Base-by-base conservation (phyloP, 2,113 vertebrate genomes). In the Paramormyrops kingsleyae region DNA sequence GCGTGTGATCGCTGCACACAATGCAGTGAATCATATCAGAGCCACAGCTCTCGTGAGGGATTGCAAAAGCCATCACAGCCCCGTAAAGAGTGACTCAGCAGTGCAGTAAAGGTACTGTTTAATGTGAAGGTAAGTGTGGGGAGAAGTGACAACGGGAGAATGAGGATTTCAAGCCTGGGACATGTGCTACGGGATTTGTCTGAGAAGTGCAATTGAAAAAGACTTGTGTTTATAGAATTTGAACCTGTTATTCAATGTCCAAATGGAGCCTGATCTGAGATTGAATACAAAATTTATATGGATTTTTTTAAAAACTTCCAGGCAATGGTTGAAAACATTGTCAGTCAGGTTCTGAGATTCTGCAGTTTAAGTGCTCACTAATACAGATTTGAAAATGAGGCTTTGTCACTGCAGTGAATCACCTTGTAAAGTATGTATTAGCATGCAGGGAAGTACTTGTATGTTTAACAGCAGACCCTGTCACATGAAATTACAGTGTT, bases 381-480 rank as follows among this genome's bases (percentile, higher is more conserved):
- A 66, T 27, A 66, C 62, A 66, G 62, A 13, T 31, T 27, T 86
- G 21, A 50, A 86, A 86, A 49, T n/a, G 83, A 3, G n/a, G 10
- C 24, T 13, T 86, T 10, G 15, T 66, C 15, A 83, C 27, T 83
- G 74, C 27, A 83, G 35, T 1, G 44, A 39, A 27, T 66, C n/a
- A 52, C 9, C 35, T 49, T 49, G n/a, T 56, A 77, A 62, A 49
- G 42, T 59, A 44, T 15, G 24, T 15, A 59, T 9, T 84, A 19
- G 35, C 49, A 44, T 24, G 24, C 50, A 8, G 8, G 15, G 44
- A 91, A 93, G 89, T 90, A 95, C 95, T 92, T 56, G 94, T 95
- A 92, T 96, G 93, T 80, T 95, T 95, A 94, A 96, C 94, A 90
- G 96, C 94, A 0, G 94, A 95, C 46, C 95, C 95, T 94, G 95